Evolutionary conservation across 2,888 invertebrate species (phyloP).

Genomic region (Pomacea canaliculata): DNA sequence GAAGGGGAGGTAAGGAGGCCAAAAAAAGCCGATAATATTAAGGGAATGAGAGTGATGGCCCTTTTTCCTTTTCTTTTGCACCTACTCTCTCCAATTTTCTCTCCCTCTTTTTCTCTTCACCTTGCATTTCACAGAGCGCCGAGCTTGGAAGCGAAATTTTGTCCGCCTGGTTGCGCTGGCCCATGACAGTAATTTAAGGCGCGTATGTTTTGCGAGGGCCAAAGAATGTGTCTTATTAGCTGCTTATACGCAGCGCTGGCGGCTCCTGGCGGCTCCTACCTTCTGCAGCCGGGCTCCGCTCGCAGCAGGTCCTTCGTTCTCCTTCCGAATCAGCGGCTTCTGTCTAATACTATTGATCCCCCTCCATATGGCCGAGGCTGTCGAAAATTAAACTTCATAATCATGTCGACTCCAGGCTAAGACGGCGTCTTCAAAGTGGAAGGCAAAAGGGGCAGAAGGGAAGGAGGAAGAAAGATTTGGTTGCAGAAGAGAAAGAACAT

Average conservation of each 20-base stretch:
- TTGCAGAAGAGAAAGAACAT: too few species aligned
- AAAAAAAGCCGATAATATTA: background rate
- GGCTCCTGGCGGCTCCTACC: background rate
- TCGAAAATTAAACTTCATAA: slow-evolving; percentile 18
- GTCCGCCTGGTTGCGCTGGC: background rate
- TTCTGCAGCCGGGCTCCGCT: background rate
- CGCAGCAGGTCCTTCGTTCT: too few species aligned
- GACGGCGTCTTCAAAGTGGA: too few species aligned
- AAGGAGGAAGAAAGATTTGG: too few species aligned
- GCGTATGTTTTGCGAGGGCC: background rate
- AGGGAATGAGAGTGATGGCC: background rate
- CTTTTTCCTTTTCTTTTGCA: slow-evolving; percentile 1
- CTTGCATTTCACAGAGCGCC: background rate
- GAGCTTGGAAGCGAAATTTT: background rate
- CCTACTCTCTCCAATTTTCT: slow-evolving; percentile 3
- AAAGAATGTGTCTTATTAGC: slow-evolving; percentile 5
- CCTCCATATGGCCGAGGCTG: background rate
- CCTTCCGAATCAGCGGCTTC: background rate
- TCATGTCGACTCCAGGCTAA: background rate
- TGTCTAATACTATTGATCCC: slow-evolving; percentile 20
- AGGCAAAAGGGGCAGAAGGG: too few species aligned
- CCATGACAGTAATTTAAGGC: slow-evolving; percentile 1
- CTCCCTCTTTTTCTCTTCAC: background rate
- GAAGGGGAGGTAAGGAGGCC: background rate
- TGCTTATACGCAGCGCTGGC: background rate